Evolutionary conservation across 2,797 vertebrate species (phyloP), one percentile per base, ranked within the genome.

Genomic region (Girardinus metallicus): DNA sequence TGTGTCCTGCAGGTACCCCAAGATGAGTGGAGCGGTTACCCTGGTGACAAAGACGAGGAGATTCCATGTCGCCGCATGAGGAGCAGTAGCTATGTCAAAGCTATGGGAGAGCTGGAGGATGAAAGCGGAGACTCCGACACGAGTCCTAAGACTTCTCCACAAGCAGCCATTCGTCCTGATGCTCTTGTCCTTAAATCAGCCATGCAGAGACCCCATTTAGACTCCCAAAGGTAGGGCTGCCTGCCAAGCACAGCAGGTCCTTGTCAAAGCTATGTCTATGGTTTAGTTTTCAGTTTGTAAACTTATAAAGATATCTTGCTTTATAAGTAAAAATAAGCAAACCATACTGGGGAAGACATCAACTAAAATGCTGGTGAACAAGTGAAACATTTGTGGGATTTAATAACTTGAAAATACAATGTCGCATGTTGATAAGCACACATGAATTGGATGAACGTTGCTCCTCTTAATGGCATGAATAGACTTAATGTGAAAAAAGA

Each of bases 61-160:
- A 99, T 99, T 57, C 99, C 99, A 0, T 99, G 99, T 93, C 95
- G 99, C 81, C 95, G 99, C 87, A 99, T 99, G 98, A 95, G 99
- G 73, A 99, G 99, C 83, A 99, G 98, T 78, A 99, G 98, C 93
- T 99, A 99, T 71, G 99, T 99, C 88, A 99, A 99, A 95, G 99
- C 99, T 87, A 99, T 99, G 99, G 98, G 98, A 76, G 99, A 99
- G 76, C 97, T 95, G 77, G 94, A 95, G 51, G 94, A 99, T 86
- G 98, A 99, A 90, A 99, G 98, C 4, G 98, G 97, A 34, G 99
- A 99, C 87, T 99, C 98, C 0, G 99, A 99, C 91, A 94, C 94
- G 83, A 99, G 98, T 90, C 97, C 97, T 55, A 99, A 98, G 93
- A 97, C 95, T 21, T 98, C 98, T 2, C 98, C 98, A 64, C 97